Evolutionary conservation across 2,888 invertebrate species (phyloP).

Genomic region (Ichneumoninae sp.): DNA sequence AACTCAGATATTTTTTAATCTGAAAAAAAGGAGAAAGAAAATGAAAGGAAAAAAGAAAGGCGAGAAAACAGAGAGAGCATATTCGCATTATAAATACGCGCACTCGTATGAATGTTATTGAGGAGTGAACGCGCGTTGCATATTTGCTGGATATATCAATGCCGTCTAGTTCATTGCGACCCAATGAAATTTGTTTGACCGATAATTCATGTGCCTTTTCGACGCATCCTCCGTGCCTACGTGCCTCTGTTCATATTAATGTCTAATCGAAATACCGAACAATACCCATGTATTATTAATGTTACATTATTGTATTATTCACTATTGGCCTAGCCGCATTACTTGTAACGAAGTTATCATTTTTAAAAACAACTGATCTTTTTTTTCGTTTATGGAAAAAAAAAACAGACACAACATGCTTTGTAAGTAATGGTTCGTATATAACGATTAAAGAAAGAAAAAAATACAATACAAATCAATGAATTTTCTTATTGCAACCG

Average conservation of each 20-base stretch:
- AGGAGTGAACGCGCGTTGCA: constrained; percentile 46
- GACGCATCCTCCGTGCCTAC: constrained; percentile 67
- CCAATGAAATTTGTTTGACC: constrained; percentile 54
- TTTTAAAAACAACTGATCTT: constrained; percentile 54
- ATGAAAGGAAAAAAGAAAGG: constrained; percentile 15
- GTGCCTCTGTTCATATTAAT: constrained; percentile 72
- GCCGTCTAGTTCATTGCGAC: constrained; percentile 36
- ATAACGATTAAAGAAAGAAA: constrained; percentile 80
- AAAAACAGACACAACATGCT: constrained; percentile 80
- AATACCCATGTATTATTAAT: constrained; percentile 83
- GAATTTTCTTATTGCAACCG: constrained; percentile 35
- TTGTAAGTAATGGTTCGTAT: constrained; percentile 83
- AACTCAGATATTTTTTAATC: constrained; percentile 65
- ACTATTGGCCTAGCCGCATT: constrained; percentile 69
- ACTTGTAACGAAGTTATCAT: constrained; percentile 57
- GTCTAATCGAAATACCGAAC: constrained; percentile 71
- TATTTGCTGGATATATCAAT: constrained; percentile 32
- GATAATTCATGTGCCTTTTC: constrained; percentile 65
- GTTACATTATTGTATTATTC: constrained; percentile 80
- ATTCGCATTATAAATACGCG: constrained; percentile 57
- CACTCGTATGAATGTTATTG: constrained; percentile 51
- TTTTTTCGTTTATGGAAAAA: constrained; percentile 50
- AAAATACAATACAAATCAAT: constrained; percentile 61
- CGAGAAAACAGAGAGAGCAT: constrained; percentile 28
- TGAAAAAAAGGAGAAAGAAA: constrained; percentile 39